These are phyloP conservation scores for Meteorus colon DNA, from an alignment of 2,888 invertebrate genomes.

Conservation along the genomic window DNA sequence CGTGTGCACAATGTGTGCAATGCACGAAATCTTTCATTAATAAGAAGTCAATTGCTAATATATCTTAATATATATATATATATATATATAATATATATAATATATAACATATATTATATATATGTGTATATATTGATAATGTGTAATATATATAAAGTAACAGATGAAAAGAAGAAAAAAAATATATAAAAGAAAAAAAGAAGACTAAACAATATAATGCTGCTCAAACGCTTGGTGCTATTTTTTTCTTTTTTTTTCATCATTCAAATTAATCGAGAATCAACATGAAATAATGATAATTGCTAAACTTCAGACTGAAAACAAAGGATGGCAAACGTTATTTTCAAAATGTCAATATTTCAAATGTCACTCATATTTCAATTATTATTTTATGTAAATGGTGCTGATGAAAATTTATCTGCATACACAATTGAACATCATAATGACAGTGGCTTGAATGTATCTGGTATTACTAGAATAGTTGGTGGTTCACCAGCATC, in stretches of 20 bases:
- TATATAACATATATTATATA: conserved; percentile 41
- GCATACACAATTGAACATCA: background rate
- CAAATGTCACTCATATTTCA: conserved; percentile 41
- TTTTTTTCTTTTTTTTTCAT: conserved; percentile 5
- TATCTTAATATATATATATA: conserved; percentile 43
- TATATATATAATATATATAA: conserved; percentile 5
- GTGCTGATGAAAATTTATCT: conserved; percentile 19
- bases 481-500: conserved; percentile 58
- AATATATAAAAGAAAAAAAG: conserved; percentile 28
- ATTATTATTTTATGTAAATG: conserved; percentile 33
- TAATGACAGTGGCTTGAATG: conserved; percentile 10
- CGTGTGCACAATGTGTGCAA: conserved; percentile 61
- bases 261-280: background rate
- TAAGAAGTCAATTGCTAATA: conserved; percentile 68
- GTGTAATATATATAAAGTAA: conserved; percentile 19
- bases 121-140: conserved; percentile 4
- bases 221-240: conserved; percentile 20
- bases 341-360: conserved; percentile 35
- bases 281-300: background rate
- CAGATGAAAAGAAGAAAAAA: conserved; percentile 21
- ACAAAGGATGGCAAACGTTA: background rate
- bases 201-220: conserved; percentile 17
- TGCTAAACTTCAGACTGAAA: background rate
- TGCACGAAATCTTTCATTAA: conserved; percentile 67
- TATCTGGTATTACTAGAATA: conserved; percentile 52